These are phyloP conservation scores for Pristionchus fissidentatus DNA, from an alignment of 2,888 invertebrate species.

Conservation along the genomic window DNA sequence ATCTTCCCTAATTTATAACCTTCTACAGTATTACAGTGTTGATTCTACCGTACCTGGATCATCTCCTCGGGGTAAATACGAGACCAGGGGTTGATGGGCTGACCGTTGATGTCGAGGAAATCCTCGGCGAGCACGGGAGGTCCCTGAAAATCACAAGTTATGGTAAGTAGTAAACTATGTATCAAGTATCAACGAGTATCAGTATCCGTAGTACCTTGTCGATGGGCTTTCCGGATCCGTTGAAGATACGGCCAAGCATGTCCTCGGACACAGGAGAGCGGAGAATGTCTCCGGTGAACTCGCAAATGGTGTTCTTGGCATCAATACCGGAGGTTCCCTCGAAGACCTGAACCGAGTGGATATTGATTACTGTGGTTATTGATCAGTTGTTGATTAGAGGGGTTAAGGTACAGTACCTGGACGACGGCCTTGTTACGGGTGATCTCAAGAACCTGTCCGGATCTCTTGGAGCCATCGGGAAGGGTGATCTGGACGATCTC, in stretches of 20 bases:
- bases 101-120: slow-evolving; percentile 96
- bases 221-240: slow-evolving; percentile 99
- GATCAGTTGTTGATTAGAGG: not conserved
- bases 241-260: slow-evolving; percentile 99
- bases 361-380: not conserved
- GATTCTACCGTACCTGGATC: slow-evolving; percentile 81
- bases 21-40: not conserved
- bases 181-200: slow-evolving; percentile 58
- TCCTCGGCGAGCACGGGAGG: slow-evolving; percentile 98
- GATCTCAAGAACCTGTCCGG: slow-evolving; percentile 96
- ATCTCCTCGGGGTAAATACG: slow-evolving; percentile 99
- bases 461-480: slow-evolving; percentile 94
- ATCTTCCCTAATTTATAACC: not conserved
- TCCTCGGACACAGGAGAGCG: slow-evolving; percentile 98
- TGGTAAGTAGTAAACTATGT: not conserved
- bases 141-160: slow-evolving; percentile 79
- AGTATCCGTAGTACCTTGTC: slow-evolving; percentile 87
- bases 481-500: slow-evolving; percentile 96
- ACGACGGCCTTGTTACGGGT: slow-evolving; percentile 98
- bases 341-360: slow-evolving; percentile 85
- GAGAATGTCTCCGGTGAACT: slow-evolving; percentile 99
- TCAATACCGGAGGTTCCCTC: slow-evolving; percentile 99
- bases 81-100: slow-evolving; percentile 99
- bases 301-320: slow-evolving; percentile 98
- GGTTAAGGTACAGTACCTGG: slow-evolving; percentile 78